These are phyloP conservation scores for Hephaestus fuliginosus DNA, from an alignment of 2,797 vertebrate genomes.

Conservation along the genomic window DNA sequence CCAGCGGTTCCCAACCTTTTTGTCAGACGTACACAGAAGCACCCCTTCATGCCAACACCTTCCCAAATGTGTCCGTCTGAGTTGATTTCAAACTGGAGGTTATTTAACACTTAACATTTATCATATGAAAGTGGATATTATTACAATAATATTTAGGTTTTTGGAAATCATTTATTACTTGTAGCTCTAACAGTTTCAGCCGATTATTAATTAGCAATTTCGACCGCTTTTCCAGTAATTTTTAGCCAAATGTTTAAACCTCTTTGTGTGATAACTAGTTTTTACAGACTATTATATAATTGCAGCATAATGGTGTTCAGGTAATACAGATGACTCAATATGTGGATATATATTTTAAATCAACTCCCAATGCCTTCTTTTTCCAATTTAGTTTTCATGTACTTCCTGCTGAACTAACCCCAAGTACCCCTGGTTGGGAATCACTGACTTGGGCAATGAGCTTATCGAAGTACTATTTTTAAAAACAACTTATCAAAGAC, in stretches of 20 bases:
- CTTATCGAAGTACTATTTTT: neutral
- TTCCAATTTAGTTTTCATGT: neutral
- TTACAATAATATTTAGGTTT: neutral
- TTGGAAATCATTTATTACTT: too few species aligned
- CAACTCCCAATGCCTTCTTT: neutral
- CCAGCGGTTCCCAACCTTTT: slow-evolving; percentile 40
- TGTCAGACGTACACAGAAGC: neutral
- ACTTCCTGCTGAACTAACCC: too few species aligned
- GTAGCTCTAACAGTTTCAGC: too few species aligned
- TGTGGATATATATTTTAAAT: neutral
- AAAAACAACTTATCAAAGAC: neutral
- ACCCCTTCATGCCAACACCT: neutral
- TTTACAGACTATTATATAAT: neutral
- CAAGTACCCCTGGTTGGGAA: slow-evolving; percentile 40
- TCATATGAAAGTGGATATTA: neutral
- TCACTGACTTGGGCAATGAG: slow-evolving; percentile 26
- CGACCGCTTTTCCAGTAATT: neutral
- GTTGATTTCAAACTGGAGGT: neutral
- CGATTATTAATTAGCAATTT: neutral
- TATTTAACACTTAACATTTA: neutral
- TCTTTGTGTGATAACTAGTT: neutral
- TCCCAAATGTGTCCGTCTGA: neutral
- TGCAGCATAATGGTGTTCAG: neutral
- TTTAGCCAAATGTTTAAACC: too few species aligned
- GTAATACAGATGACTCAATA: neutral